Evolutionary conservation across 2,888 invertebrate species (phyloP), one percentile per base, ranked within the genome.

Genomic region (Epirrita christyi): DNA sequence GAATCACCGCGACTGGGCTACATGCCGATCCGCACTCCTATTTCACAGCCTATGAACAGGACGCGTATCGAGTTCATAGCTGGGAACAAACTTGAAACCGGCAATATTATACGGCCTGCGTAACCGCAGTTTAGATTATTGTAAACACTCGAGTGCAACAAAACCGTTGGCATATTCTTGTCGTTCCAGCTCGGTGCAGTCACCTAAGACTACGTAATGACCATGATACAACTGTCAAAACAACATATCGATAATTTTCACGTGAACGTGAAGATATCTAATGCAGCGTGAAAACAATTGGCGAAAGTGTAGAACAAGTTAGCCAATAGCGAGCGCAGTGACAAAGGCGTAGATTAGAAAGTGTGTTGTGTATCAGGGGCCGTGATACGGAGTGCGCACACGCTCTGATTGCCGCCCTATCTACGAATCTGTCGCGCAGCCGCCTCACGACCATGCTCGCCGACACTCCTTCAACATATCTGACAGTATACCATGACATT

Each of bases 271-370:
- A 82, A 85, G 74, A 81, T 78, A 82, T 80, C 80, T 85, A 88
- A 86, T 90, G 83, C 80, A 83, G 83, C 88, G 85, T 90, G 88
- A 89, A 91, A 90, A 91, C 92, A 91, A 91, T 91, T 83, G 89
- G 92, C 89, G 92, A 92, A 92, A 92, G 91, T 90, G 81, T 80
- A 80, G 76, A 73, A 76, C 78, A 81, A 84, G 85, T 85, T 87
- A 83, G 80, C 86, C 89, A 88, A 90, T 88, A 85, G 83, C 78
- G 78, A 80, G 79, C 80, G 78, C 78, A 85, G 85, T 89, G 91
- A 92, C 92, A 90, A 91, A 89, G 85, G 80, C 86, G 84, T 81
- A 89, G 89, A 90, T 90, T 92, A 92, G 91, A 92, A 92, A 92
- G 92, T 90, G 85, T 86, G 86, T 85, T 85, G 85, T 86, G 76